Conservation (phyloP, 2,888 invertebrate species). For the Trilocha varians region DNA sequence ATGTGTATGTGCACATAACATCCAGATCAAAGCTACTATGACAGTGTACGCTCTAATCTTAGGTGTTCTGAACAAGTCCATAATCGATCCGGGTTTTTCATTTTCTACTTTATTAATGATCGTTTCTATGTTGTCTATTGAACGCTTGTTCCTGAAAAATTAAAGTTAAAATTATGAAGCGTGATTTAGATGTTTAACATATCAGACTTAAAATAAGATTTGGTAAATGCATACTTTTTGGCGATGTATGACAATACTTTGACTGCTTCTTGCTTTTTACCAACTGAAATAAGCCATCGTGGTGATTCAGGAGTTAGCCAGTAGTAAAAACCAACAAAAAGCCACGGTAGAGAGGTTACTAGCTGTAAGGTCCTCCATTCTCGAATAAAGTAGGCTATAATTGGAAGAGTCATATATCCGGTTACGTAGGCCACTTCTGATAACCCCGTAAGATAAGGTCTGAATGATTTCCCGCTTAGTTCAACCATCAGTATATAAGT, state of each 20-base stretch:
- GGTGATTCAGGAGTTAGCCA: conserved; percentile 86
- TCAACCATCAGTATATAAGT: conserved; percentile 78
- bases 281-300: conserved; percentile 82
- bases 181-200: background rate
- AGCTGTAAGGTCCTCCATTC: conserved; percentile 76
- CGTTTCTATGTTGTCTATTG: conserved; percentile 38
- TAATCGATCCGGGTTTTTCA: conserved; percentile 27
- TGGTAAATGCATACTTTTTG: conserved; percentile 35
- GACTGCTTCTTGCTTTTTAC: conserved; percentile 75
- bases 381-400: conserved; percentile 73
- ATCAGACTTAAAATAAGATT: background rate
- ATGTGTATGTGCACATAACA: conserved; percentile 85
- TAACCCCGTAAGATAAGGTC: conserved; percentile 70
- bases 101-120: conserved; percentile 47
- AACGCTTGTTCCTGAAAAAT: conserved; percentile 48
- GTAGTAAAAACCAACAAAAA: conserved; percentile 73
- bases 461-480: conserved; percentile 69
- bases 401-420: conserved; percentile 69
- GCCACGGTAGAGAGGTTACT: conserved; percentile 66
- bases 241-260: conserved; percentile 77
- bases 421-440: conserved; percentile 70
- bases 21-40: conserved; percentile 81
- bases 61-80: conserved; percentile 79
- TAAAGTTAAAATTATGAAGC: background rate
- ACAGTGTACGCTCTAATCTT: conserved; percentile 79